Base-by-base conservation (phyloP, 2,888 invertebrate genomes). In the Nomada goodeniana region DNA sequence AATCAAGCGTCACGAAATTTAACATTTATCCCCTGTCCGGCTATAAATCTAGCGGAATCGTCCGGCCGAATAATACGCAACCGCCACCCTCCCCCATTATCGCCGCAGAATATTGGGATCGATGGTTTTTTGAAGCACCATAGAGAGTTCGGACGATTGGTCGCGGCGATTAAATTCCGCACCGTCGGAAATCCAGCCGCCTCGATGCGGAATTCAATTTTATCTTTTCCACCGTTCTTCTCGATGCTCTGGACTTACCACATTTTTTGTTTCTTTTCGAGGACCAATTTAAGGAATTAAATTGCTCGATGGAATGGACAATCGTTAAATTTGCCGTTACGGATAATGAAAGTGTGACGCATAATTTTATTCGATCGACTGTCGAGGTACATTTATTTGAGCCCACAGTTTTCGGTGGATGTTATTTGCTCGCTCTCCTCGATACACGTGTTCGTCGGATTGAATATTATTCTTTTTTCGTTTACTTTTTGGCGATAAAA, bases 1-100 rank as follows among this genome's bases (percentile, higher is more conserved):
- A 85, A 87, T 87, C 87, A 85, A 87, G 68, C 83, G 76, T 87
- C 82, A 65, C 72, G 72, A 74, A 86, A 77, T 88, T 86, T 79
- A 82, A 78, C 84, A 86, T 87, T 88, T 88, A 87, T 87, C 88
- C 88, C 78, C 84, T 55, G 75, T 64, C 55, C 71, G 68, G 75
- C 79, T 50, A 77, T 87, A 88, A 88, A 87, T 87, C 77, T 80
- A 60, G 60, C 70, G 50, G 67, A 84, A 79, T 88, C 82, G 67
- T 15, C 57, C 76, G 29, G 23, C 23, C 26, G 69, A 80, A 71
- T 80, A 82, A 84, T 82, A 68, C 75, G 47, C 68, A 13, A 52
- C 67, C 67, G 64, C 76, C 53, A 23, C 68, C 50, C 52, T 50
- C 70, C 23, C 52, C n/a, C 73, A 88, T 88, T 88, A 88, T 82